Evolutionary conservation across 2,888 invertebrate species (phyloP).

Genomic region (Stenodera caucasica): DNA sequence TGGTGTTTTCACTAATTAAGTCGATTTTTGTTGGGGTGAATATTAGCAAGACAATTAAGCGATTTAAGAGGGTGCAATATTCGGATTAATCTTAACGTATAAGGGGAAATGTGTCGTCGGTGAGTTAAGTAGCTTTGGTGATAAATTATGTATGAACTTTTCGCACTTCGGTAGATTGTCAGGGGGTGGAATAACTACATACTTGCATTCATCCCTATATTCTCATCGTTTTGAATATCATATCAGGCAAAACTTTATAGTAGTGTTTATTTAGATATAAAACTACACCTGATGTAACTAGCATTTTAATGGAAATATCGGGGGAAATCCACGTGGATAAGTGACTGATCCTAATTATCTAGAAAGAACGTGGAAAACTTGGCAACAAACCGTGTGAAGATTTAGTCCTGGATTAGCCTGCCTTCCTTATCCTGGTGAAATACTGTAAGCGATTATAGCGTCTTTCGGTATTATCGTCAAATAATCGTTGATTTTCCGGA

Average conservation of each 20-base stretch:
- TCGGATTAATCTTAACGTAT: background rate
- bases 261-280: too few relatives aligned
- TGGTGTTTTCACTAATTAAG: too few relatives aligned
- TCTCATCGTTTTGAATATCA: background rate
- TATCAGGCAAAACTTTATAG: too few relatives aligned
- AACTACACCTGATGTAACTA: too few relatives aligned
- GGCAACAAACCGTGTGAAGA: background rate
- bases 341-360: background rate
- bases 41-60: background rate
- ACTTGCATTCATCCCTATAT: background rate
- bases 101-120: background rate
- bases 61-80: background rate
- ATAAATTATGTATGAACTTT: constrained; percentile 37
- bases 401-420: background rate
- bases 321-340: too few relatives aligned
- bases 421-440: constrained; percentile 1
- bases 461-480: background rate
- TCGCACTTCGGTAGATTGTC: constrained; percentile 9
- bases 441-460: background rate
- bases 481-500: background rate
- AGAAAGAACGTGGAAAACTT: background rate
- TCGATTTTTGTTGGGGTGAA: too few relatives aligned
- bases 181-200: background rate
- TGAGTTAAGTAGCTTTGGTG: constrained; percentile 34
- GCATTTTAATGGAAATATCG: too few relatives aligned